Evolutionary conservation across 2,797 vertebrate species (phyloP), one percentile per base, ranked within the genome.

Genomic region (Kryptopterus vitreolus): DNA sequence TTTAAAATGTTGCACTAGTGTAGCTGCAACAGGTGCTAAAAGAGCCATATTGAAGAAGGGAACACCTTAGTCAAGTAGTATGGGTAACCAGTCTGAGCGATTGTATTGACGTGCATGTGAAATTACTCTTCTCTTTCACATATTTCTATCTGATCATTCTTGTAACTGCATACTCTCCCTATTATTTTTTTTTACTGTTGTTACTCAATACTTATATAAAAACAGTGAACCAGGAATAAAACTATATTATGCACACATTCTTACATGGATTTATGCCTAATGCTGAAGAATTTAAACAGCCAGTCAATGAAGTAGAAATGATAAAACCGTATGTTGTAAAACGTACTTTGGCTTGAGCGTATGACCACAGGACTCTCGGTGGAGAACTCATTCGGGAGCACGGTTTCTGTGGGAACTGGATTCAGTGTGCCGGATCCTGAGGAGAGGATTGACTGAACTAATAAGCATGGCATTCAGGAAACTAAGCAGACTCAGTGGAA

Each of bases 321-420:
- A 33, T 16, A 61, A 2, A 73, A 33, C 13, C n/a, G 22, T 61
- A 26, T 29, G 6, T 53, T n/a, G 53, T 65, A 20, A 78, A 58
- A 81, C 90, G 65, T 86, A 92, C 92, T 89, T 63, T 53, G 79
- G 81, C 83, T 91, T 4, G 91, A 90, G 69, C 88, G 91, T 61
- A 91, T 88, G 29, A 93, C 76, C 71, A 92, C 86, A 0, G 92
- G 85, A 53, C 79, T 82, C 6, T 88, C 82, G 2, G 91, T 90
- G 73, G 90, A 73, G 4, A 76, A 29, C 7, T 81, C 53, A 68
- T 78, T 76, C 24, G 84, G 76, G 22, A 1, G 73, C 35, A 73
- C 15, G 0, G 55, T 72, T 13, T 86, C 87, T 1, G 76, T 88
- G n/a, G 83, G 15, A 43, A 83, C 82, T 10, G 82, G 78, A 69